These are phyloP conservation scores for Pardosa pseudoannulata DNA, from an alignment of 2,888 invertebrate species.

Conservation along the genomic window DNA sequence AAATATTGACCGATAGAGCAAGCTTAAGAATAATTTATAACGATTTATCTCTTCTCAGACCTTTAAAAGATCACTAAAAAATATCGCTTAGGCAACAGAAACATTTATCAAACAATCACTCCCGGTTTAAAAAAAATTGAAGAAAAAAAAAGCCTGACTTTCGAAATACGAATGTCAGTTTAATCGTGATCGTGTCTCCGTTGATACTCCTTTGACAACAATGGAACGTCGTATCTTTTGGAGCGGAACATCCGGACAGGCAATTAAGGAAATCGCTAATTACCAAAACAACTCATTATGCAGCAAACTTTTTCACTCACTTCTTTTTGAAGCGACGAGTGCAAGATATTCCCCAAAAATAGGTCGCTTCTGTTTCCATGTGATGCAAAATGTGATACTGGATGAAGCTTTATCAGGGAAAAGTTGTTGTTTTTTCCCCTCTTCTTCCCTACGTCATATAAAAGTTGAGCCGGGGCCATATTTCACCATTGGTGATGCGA, in stretches of 20 bases:
- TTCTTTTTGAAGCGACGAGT: conserved; percentile 26
- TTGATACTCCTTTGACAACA: conserved; percentile 32
- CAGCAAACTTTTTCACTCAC: neutral
- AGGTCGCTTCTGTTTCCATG: conserved; percentile 48
- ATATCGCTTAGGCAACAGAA: no score
- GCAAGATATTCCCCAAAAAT: conserved; percentile 64
- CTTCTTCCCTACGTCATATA: conserved; percentile 47
- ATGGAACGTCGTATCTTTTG: neutral
- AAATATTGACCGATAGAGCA: no score
- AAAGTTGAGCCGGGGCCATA: conserved; percentile 67
- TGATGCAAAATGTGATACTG: conserved; percentile 18
- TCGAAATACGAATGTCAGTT: neutral
- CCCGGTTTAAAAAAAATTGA: no score
- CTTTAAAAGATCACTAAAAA: no score
- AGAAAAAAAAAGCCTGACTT: neutral
- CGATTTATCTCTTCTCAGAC: no score
- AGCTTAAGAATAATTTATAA: no score
- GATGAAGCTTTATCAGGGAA: conserved; percentile 38
- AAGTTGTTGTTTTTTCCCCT: conserved; percentile 23
- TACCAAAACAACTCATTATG: conserved; percentile 70
- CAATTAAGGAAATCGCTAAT: conserved; percentile 68
- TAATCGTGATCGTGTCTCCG: neutral
- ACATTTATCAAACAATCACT: no score
- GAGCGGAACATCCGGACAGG: conserved; percentile 37
- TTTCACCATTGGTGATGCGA: conserved; percentile 62